phyloP scores from a whole-genome alignment of 2,888 invertebrate genomes.

The Pristionchus japonicus region DNA sequence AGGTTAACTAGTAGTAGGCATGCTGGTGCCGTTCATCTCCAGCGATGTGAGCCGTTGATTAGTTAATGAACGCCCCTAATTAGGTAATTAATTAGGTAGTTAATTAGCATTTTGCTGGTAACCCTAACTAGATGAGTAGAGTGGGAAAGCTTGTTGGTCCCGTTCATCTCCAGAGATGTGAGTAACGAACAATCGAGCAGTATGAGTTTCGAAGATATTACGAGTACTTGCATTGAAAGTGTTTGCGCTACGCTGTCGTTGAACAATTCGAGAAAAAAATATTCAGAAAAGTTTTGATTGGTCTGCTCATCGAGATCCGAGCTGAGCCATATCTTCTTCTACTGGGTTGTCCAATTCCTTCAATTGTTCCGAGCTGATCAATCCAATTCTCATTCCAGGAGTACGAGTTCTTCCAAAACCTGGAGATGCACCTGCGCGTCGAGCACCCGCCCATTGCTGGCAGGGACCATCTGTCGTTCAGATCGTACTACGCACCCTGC shows the following conservation, averaged over 20 bases:
- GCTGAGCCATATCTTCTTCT: background rate
- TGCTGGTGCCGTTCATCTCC: conserved; percentile 92
- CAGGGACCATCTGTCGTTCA: conserved; percentile 94
- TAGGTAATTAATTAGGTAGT: background rate
- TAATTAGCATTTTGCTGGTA: too few relatives aligned
- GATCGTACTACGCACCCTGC: conserved; percentile 96
- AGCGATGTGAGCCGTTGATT: conserved; percentile 82
- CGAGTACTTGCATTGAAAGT: too few relatives aligned
- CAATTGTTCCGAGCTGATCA: background rate
- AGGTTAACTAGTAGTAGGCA: conserved; percentile 89
- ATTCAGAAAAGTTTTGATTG: too few relatives aligned
- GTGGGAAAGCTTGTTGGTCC: too few relatives aligned
- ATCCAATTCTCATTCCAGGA: too few relatives aligned
- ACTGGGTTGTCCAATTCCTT: background rate
- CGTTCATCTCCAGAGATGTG: conserved; percentile 89
- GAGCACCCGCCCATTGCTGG: conserved; percentile 97
- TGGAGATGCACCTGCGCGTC: conserved; percentile 99
- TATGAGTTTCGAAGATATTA: too few relatives aligned
- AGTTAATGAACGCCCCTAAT: too few relatives aligned
- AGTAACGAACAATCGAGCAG: too few relatives aligned
- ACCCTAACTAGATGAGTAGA: too few relatives aligned
- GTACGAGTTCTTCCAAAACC: conserved; percentile 98
- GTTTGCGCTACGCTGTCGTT: too few relatives aligned
- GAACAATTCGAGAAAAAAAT: too few relatives aligned
- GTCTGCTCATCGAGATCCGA: too few relatives aligned